These are phyloP conservation scores for Todiramphus saurophagus DNA, from an alignment of 2,113 vertebrate genomes.

Conservation along the genomic window DNA sequence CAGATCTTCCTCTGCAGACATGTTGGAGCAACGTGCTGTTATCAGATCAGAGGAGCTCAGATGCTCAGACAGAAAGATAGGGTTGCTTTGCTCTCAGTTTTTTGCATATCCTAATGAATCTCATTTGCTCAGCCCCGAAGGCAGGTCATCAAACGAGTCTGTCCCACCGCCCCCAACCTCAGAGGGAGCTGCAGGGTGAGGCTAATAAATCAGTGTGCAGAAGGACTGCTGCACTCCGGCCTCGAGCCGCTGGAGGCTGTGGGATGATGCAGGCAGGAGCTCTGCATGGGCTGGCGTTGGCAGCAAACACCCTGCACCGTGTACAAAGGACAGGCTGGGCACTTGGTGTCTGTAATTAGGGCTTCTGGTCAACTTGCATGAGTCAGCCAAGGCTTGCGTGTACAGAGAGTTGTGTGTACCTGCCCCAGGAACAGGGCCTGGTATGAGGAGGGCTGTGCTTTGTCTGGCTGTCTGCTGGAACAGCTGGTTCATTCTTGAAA, in stretches of 20 bases:
- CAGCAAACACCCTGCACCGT: not conserved
- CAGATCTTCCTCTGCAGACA: constrained; percentile 59
- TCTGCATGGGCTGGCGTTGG: not conserved
- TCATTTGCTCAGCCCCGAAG: constrained; percentile 54
- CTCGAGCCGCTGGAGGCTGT: not conserved
- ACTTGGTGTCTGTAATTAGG: not conserved
- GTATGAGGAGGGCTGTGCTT: not conserved
- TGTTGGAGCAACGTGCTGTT: constrained; percentile 11
- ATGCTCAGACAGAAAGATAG: constrained; percentile 61
- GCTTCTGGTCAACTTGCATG: not conserved
- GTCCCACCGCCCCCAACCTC: not conserved
- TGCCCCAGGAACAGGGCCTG: not conserved
- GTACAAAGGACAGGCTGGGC: not conserved
- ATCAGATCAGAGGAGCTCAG: constrained; percentile 50
- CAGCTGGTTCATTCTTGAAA: not conserved
- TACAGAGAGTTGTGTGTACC: not conserved
- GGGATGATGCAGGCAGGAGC: not conserved
- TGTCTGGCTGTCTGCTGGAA: not conserved
- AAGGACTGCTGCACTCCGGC: not conserved
- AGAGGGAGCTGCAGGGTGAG: constrained; percentile 14
- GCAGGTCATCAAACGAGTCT: constrained; percentile 54
- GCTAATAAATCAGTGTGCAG: constrained; percentile 16
- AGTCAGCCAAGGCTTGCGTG: not conserved
- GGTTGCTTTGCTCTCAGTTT: constrained; percentile 7
- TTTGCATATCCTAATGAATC: constrained; percentile 64